Base-by-base conservation (phyloP, 2,888 invertebrate genomes). In the Hypolimnas misippus region DNA sequence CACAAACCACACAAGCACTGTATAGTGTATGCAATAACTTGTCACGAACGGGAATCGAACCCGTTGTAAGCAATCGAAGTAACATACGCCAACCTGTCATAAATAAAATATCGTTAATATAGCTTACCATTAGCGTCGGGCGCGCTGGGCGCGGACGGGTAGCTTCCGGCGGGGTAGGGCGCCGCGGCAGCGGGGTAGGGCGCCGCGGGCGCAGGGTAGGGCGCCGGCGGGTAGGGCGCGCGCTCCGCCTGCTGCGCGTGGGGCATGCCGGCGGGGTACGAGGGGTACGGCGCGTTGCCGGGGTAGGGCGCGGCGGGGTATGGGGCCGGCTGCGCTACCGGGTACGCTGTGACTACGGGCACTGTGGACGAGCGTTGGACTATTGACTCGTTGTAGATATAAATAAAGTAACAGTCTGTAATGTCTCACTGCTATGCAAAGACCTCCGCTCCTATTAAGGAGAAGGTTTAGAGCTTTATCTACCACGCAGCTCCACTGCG, bases 71-170 rank as follows among this genome's bases (percentile, higher is more conserved):
- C n/a, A n/a, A n/a, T n/a, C n/a, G n/a, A n/a, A n/a, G n/a, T n/a
- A n/a, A n/a, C n/a, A n/a, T n/a, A n/a, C n/a, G n/a, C n/a, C n/a
- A n/a, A n/a, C n/a, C n/a, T n/a, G n/a, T n/a, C n/a, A n/a, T n/a
- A n/a, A n/a, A n/a, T n/a, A n/a, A n/a, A n/a, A n/a, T n/a, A n/a
- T n/a, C n/a, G n/a, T 3, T 8, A 6, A n/a, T 3, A 3, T 8
- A 5, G 7, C 82, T 67, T 50, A 87, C 87, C 81, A 52, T 74
- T 71, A 7, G 73, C 79, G 35, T 86, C 83, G 0, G 88, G 87
- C 40, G 87, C 87, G 49, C 79, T 83, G 0, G 84, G 81, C 7
- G 75, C 71, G 14, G 73, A 42, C 4, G 72, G 72, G 57, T 72
- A 67, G 29, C 63, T 63, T 12, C 63, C 61, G n/a, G 66, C 25